Percentiles rank a stretch among this genome's conserved stretches.
These are phyloP conservation scores for Cheiracanthium punctorium DNA, from an alignment of 2,888 invertebrate species.

Conservation along the genomic window DNA sequence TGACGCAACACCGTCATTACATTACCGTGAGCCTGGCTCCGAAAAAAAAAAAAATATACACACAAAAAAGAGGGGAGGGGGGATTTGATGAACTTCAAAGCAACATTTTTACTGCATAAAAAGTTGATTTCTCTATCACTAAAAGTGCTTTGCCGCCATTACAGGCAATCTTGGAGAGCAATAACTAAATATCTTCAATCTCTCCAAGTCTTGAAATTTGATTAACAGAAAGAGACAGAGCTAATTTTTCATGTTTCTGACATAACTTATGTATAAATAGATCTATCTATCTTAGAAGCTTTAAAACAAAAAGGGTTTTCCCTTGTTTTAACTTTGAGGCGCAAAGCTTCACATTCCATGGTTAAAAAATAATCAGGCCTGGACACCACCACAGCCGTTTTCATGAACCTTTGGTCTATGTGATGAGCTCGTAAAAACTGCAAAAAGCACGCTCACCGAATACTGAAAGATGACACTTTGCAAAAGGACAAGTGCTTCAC, in stretches of 20 bases:
- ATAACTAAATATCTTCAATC: constrained; percentile 11
- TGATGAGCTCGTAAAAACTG: constrained; percentile 28
- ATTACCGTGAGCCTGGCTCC: constrained; percentile 42
- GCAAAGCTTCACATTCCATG: not conserved
- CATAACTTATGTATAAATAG: constrained; percentile 35
- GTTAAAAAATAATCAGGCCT: constrained; percentile 35
- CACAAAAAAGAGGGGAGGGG: constrained; percentile 14
- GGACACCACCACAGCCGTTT: constrained; percentile 36
- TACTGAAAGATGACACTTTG: not conserved
- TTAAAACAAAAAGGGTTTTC: constrained; percentile 40
- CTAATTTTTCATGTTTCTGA: constrained; percentile 29
- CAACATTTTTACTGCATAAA: constrained; percentile 36
- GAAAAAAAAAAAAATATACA: constrained; percentile 22
- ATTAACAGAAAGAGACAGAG: constrained; percentile 39
- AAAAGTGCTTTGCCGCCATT: constrained; percentile 51
- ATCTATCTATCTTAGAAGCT: constrained; percentile 43
- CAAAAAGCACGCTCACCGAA: constrained; percentile 19
- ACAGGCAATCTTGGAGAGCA: constrained; percentile 44
- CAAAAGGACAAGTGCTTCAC: not conserved
- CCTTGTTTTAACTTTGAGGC: not conserved
- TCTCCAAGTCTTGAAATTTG: constrained; percentile 28
- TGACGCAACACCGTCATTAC: constrained; percentile 36
- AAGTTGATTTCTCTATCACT: constrained; percentile 50
- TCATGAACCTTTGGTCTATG: constrained; percentile 46
- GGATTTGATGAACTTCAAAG: constrained; percentile 23